phyloP scores from a whole-genome alignment of 2,888 invertebrate species.

The Nycteola revayana region DNA sequence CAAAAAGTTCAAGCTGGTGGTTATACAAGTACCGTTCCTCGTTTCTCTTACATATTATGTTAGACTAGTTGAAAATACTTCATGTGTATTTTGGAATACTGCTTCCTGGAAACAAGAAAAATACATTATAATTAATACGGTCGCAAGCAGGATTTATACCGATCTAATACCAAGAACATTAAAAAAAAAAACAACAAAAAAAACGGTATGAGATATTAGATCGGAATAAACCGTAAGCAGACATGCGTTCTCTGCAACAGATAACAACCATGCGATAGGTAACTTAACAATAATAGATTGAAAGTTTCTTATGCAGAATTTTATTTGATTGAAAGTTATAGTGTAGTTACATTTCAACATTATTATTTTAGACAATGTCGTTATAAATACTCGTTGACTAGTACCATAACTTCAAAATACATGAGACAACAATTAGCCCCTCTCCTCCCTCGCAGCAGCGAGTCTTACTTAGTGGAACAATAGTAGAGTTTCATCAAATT shows the following conservation, averaged over 20 bases:
- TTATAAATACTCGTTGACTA: slow-evolving; percentile 77
- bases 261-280: background rate
- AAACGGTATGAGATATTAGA: too few relatives aligned
- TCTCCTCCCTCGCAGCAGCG: slow-evolving; percentile 23
- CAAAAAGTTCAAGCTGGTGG: slow-evolving; percentile 59
- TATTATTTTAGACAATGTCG: slow-evolving; percentile 60
- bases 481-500: slow-evolving; percentile 18
- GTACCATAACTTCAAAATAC: slow-evolving; percentile 55
- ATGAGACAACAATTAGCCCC: slow-evolving; percentile 32
- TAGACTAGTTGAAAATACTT: slow-evolving; percentile 73
- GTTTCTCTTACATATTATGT: slow-evolving; percentile 72
- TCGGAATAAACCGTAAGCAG: background rate
- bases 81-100: slow-evolving; percentile 81
- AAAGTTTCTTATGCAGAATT: slow-evolving; percentile 61
- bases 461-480: slow-evolving; percentile 20
- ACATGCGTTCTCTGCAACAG: background rate
- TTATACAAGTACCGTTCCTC: slow-evolving; percentile 65
- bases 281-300: slow-evolving; percentile 54
- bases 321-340: slow-evolving; percentile 73
- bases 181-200: too few relatives aligned
- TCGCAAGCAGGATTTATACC: slow-evolving; percentile 5
- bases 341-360: slow-evolving; percentile 73
- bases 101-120: slow-evolving; percentile 75
- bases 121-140: slow-evolving; percentile 22
- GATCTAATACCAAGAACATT: too few relatives aligned